Base-by-base conservation (phyloP, 2,888 invertebrate genomes). In the Metellina segmentata region DNA sequence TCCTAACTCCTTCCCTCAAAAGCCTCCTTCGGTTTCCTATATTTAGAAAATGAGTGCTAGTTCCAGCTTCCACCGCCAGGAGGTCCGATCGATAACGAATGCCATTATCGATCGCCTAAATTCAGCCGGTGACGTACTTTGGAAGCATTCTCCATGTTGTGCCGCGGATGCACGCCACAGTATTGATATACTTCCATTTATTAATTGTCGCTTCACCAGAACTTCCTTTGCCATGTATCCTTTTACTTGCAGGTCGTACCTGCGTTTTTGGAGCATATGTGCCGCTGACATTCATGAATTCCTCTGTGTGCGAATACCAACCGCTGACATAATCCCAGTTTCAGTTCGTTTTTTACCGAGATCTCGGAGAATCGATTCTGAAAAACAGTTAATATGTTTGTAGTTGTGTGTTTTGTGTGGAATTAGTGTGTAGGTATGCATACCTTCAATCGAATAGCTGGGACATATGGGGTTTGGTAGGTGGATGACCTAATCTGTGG, bases 131-230 rank as follows among this genome's bases (percentile, higher is more conserved):
- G 90, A 86, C 90, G 90, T 91, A 75, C 74, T 86, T 86, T 74
- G 78, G 71, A 70, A 34, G 79, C 52, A 81, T 85, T 91, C 90
- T 91, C 90, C 90, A 91, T 91, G 90, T 91, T 91, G 90, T 85
- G 48, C 75, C 49, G 85, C 75, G 52, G 74, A 75, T 53, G 81
- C 52, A 74, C 69, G 72, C 72, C 53, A 72, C 53, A 61, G 78
- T 72, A 72, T 72, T 52, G 34, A 83, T 51, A 81, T 61, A 13
- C n/a, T 69, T n/a, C 51, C 53, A 51, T 19, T 70, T 53, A 52
- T 61, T 49, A 61, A 79, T 69, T 49, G 53, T 52, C 71, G 13
- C 48, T 34, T 0, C 20, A 74, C 69, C 78, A 78, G 7, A 19
- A 79, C 11, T 75, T 34, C 34, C 48, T n/a, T 51, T 34, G 61